Evolutionary conservation across 1,140 invertebrate genomes (phyloP), one percentile per base, ranked within the genome.

Genomic region (Bradysia coprophila): DNA sequence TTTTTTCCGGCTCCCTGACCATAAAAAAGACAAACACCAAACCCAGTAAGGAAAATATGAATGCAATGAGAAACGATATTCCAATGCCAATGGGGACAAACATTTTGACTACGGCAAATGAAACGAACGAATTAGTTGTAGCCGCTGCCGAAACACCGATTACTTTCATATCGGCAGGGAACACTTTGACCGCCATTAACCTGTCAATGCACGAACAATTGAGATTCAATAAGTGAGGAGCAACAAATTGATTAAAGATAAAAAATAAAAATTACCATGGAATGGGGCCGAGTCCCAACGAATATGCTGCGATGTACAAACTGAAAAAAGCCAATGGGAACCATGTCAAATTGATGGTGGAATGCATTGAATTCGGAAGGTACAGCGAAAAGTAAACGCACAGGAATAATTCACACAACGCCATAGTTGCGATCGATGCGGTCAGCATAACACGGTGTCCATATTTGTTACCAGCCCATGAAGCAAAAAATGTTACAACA

Each of bases 31-130:
- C 73, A 48, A 92, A 84, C 2, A 82, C 40, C 21, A 73, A 67
- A 6, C 81, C 81, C 10, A 82, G 2, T 0, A 72, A 54, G 42
- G 82, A 79, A 36, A 88, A 64, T 3, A 63, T 70, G 4, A 78
- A 72, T 54, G 87, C 93, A 16, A 90, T 57, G 75, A 79, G 89
- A 59, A 90, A 93, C 13, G 78, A 74, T 22, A 68, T 69, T 22
- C 72, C 70, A 1, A 61, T 53, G 0, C 76, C 72, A 20, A 90
- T 48, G 10, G 72, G 61, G 13, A 57, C 61, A 51, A 85, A 92
- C 28, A 75, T 76, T 54, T 79, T 83, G 5, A 86, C 89, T 0
- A 90, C 75, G 3, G 85, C 51, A 50, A 91, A 91, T 28, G 77
- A 80, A 49, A 78, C 67, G 2, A 80, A 47, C 83, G 86, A 89